Conservation (phyloP, 2,888 invertebrate species). For the Stomorhina lunata region DNA sequence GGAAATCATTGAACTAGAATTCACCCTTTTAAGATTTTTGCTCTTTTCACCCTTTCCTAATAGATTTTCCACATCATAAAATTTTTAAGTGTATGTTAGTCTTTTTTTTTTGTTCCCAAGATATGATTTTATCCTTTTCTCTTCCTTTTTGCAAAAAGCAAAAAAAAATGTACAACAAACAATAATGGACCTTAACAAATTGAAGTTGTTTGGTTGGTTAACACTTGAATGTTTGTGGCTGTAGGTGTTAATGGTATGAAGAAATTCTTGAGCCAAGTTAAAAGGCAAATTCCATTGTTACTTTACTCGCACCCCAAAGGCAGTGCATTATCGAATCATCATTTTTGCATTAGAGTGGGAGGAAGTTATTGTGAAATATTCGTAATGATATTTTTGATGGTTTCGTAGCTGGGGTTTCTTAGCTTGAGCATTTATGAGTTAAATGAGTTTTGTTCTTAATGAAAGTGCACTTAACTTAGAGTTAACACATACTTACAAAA, state of each 20-base stretch:
- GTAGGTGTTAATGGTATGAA: neutral
- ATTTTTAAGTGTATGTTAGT: constrained; percentile 11
- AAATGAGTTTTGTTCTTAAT: neutral
- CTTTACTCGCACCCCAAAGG: neutral
- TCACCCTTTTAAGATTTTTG: neutral
- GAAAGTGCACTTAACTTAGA: neutral
- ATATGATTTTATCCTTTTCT: neutral
- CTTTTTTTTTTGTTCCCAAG: neutral
- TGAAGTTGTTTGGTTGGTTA: neutral
- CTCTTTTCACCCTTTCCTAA: neutral
- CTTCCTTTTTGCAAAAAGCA: neutral
- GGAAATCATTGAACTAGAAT: constrained; percentile 23
- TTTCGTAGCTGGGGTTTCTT: neutral
- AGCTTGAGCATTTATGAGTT: neutral
- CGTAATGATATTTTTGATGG: neutral
- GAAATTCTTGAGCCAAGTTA: neutral
- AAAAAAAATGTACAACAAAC: neutral
- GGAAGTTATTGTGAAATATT: neutral
- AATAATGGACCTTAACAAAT: neutral
- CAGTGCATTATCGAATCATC: neutral
- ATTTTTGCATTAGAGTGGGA: neutral
- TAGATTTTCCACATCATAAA: constrained; percentile 25
- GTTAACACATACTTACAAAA: too few relatives aligned
- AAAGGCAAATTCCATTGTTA: neutral
- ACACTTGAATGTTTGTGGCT: constrained; percentile 13